Conservation (phyloP, 2,797 vertebrate species). For the Pagetopsis macropterus region DNA sequence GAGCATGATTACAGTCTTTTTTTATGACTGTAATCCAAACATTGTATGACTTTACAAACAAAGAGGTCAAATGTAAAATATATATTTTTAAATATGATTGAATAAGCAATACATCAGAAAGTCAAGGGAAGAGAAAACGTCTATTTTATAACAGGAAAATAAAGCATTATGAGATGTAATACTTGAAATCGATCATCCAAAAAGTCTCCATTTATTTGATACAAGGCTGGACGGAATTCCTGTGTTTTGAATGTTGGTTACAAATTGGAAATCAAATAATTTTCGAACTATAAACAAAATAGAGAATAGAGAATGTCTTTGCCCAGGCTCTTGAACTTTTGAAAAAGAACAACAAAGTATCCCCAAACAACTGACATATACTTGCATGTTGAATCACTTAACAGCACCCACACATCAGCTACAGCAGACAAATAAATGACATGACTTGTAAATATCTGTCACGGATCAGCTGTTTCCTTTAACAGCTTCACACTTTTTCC, state of each 20-base stretch:
- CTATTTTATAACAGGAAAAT: neutral
- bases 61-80: neutral
- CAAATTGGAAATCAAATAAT: neutral
- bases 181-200: neutral
- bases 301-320: neutral
- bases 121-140: neutral
- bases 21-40: neutral
- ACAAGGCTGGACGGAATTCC: neutral
- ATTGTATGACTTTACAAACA: neutral
- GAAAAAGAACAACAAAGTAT: neutral
- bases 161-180: neutral
- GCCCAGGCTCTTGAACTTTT: neutral
- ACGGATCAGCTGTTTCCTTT: conserved; percentile 58
- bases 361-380: neutral
- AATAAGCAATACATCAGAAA: neutral
- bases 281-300: neutral
- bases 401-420: neutral
- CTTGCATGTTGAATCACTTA: neutral
- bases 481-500: conserved; percentile 28
- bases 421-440: conserved; percentile 17
- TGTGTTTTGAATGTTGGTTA: neutral
- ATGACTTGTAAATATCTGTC: conserved; percentile 16
- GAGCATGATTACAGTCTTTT: conserved; percentile 7
- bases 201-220: neutral
- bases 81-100: neutral